Base-by-base conservation (phyloP, 2,888 invertebrate species). In the Arctia plantaginis region DNA sequence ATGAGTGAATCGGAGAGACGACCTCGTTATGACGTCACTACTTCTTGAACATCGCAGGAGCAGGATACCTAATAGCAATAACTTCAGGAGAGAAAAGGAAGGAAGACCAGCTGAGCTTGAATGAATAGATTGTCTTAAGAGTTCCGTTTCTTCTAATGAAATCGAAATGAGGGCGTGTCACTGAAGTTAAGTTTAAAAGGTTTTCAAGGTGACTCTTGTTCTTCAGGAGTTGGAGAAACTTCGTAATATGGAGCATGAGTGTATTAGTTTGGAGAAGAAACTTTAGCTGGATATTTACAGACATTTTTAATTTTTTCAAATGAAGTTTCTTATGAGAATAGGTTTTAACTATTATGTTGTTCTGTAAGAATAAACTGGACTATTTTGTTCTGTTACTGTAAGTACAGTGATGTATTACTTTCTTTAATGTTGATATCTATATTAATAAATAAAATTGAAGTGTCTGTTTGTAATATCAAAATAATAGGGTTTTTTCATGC, bases 21-120 rank as follows among this genome's bases (percentile, higher is more conserved):
- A 92, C 92, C 93, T 94, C 94, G 93, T 93, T 92, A 93, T 94
- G 95, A 95, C 95, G 95, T 94, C 95, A 94, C 92, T 87, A 89
- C 86, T 89, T 90, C 91, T 91, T 89, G 85, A 89, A 88, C 88
- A 88, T 85, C 82, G 88, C 77, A 66, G 82, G 90, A 94, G 83
- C 23, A 90, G 87, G 92, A 93, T 65, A 75, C 83, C 80, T 80
- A 69, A 86, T 78, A 79, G 78, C 65, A 76, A 75, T 81, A 78
- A 81, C 75, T 69, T 75, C 44, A 70, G 44, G 77, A 77, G 76
- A 72, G 89, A 94, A 79, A 77, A 88, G 80, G 93, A 94, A 20
- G 75, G 81, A 47, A 77, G 80, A 87, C 59, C 87, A 90, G 88
- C 90, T 90, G 90, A 87, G 87, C 85, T 85, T 94, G 93, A 94